Base-by-base conservation (phyloP, 2,113 vertebrate genomes). In the Paramisgurnus dabryanus region DNA sequence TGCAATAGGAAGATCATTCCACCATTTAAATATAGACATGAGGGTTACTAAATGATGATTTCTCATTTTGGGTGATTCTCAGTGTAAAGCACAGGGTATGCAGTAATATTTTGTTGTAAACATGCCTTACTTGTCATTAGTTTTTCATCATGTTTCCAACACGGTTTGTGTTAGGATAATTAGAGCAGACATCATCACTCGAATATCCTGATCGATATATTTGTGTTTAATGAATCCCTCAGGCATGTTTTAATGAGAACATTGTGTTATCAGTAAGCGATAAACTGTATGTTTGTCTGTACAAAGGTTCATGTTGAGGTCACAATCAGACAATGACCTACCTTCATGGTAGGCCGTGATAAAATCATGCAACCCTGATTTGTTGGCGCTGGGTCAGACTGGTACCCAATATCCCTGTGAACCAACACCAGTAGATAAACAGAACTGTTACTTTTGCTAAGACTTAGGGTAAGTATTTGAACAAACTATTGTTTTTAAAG, bases 231-330 rank as follows among this genome's bases (percentile, higher is more conserved):
- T 67, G 74, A 53, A 34, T 67, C 76, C 83, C 65, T 11, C 40
- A 3, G 83, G 83, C 47, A 39, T 78, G 45, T 79, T 84, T 74
- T 79, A 80, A 81, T 81, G 69, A 76, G 74, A 15, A 76, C 39
- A 61, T 67, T 50, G 67, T 76, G 43, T 65, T n/a, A 11, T 64
- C 57, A 34, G 41, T 71, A 15, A 27, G 9, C 53, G 68, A 43
- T 53, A 11, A 65, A 50, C n/a, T 55, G 39, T 40, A 34, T 68
- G 75, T 57, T 70, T 12, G 22, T 75, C 41, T 10, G 6, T 27
- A 70, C 40, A 41, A 34, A 7, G 11, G 17, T 67, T 47, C n/a
- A 63, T 65, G 72, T 74, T 49, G 11, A 80, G 74, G 13, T 10
- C 11, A 40, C 17, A 71, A 58, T 47, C 68, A 53, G 45, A 68